Evolutionary conservation across 1,140 invertebrate genomes (phyloP), one percentile per base, ranked within the genome.

Genomic region (Micrasema longulum): DNA sequence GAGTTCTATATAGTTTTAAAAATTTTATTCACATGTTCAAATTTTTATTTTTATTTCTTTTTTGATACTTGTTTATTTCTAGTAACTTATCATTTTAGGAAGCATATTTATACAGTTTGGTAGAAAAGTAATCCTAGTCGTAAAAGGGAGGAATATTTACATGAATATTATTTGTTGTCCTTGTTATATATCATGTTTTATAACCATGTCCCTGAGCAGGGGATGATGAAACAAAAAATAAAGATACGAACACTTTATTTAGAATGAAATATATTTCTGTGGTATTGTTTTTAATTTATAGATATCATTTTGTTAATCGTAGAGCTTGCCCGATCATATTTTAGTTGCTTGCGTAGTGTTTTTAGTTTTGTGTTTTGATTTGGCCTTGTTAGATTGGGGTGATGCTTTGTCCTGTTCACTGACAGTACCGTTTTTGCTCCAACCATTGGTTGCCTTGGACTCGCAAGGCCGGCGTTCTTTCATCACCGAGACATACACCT

Each of bases 381-480:
- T 63, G 38, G 57, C 22, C 36, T 43, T 63, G 57, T 63, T 43
- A 63, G 57, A 43, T 63, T 12, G 14, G 36, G n/a, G 41, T 63
- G 57, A 45, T 23, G 41, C 41, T 63, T 41, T 47, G 70, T 75
- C 38, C 11, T 57, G 62, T 55, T 53, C 69, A 75, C 69, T 72
- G 69, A 75, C 67, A 43, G n/a, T 63, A 47, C 72, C 48, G 64
- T 72, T 72, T 75, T 75, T 72, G 66, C 70, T 65, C 47, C 57
- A 57, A 72, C 60, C 50, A n/a, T n/a, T n/a, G n/a, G 63, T 71
- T 71, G 68, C 45, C 55, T 48, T 64, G 73, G 73, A 71, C 64
- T 47, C 41, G 41, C 14, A 77, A 78, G 82, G 81, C 80, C 81
- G 80, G 77, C 82, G 79, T 83, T 81, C 82, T 78, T 81, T 79